A percentile compares a stretch with the other conserved stretches of the same genome.
Evolutionary conservation across 2,797 vertebrate genomes (phyloP).

Genomic region (Dromococcyx pavoninus): DNA sequence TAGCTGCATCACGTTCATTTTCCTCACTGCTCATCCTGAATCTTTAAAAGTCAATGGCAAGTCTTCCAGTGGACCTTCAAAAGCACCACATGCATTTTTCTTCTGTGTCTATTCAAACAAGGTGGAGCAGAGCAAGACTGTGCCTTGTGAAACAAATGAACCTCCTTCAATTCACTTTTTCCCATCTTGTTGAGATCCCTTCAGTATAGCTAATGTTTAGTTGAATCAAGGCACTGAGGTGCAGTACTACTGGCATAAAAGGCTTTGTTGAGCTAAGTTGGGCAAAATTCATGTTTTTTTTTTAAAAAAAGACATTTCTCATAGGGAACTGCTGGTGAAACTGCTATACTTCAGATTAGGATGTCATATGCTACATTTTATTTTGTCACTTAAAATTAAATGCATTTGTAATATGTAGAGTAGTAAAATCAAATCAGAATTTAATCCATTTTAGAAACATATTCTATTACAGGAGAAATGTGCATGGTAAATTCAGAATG

Average conservation of each 20-base stretch:
- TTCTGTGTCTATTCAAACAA: not conserved
- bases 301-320: conserved; percentile 18
- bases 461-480: conserved; percentile 40
- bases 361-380: conserved; percentile 61
- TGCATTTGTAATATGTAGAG: conserved; percentile 58
- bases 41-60: not conserved
- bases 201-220: not conserved
- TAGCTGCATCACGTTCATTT: not conserved
- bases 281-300: conserved; percentile 3
- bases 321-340: conserved; percentile 14
- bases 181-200: not conserved
- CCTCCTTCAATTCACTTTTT: not conserved
- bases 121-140: not conserved
- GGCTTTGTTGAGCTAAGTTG: not conserved
- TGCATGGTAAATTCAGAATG: not conserved
- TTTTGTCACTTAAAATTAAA: conserved; percentile 69
- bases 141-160: not conserved
- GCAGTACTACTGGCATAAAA: not conserved
- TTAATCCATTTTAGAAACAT: conserved; percentile 58
- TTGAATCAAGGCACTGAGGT: not conserved
- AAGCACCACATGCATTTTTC: not conserved
- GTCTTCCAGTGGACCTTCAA: not conserved
- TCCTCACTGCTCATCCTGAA: not conserved
- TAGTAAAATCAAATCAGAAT: conserved; percentile 64
- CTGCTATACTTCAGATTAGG: conserved; percentile 20